Evolutionary conservation across 1,140 invertebrate genomes (phyloP).

Genomic region (Drosophila lini): DNA sequence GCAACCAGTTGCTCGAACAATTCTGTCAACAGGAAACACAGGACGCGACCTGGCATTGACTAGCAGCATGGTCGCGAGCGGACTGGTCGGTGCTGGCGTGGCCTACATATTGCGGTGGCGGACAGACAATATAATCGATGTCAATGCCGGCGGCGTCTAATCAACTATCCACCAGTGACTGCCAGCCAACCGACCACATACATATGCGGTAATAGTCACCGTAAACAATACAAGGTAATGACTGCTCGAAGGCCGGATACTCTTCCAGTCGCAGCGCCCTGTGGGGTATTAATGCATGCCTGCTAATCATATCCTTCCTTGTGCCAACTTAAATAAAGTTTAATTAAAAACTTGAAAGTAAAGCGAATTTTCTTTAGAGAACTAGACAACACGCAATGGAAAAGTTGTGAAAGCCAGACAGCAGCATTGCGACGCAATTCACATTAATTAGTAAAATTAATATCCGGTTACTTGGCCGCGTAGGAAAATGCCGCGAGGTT

Average conservation of each 20-base stretch:
- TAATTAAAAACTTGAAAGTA: constrained; percentile 47
- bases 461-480: constrained; percentile 55
- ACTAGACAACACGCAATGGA: constrained; percentile 30
- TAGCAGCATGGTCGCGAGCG: constrained; percentile 11
- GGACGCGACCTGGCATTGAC: constrained; percentile 24
- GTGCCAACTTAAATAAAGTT: constrained; percentile 31
- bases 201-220: constrained; percentile 48
- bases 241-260: constrained; percentile 38
- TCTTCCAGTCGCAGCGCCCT: constrained; percentile 2
- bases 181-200: constrained; percentile 19
- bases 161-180: constrained; percentile 39
- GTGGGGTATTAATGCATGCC: constrained; percentile 21
- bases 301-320: constrained; percentile 28
- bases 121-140: constrained; percentile 67
- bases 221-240: constrained; percentile 34
- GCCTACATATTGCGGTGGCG: constrained; percentile 31
- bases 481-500: constrained; percentile 25
- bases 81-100: constrained; percentile 29
- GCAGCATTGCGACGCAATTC: constrained; percentile 49
- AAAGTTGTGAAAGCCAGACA: constrained; percentile 34
- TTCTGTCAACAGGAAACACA: constrained; percentile 38
- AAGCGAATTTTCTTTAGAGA: constrained; percentile 30
- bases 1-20: constrained; percentile 35
- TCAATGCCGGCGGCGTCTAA: constrained; percentile 48
- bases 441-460: constrained; percentile 69